phyloP scores from a whole-genome alignment of 92 coral and sea anemone species.

The Diadumene lineata region DNA sequence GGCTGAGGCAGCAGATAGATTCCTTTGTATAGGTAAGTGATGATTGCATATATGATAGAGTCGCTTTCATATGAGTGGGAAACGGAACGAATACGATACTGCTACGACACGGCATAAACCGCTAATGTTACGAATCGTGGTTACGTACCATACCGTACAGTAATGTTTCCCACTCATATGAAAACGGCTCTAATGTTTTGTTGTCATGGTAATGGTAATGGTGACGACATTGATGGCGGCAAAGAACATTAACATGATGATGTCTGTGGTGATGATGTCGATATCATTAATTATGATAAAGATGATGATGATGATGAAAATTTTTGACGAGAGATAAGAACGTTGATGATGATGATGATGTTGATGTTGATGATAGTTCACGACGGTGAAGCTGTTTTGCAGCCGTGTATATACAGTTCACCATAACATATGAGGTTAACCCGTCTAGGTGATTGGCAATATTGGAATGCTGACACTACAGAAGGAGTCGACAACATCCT shows the following conservation, averaged over 20 bases:
- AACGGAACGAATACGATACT: too few species aligned
- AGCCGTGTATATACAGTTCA: too few species aligned
- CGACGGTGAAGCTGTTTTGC: background rate
- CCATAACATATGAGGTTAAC: too few species aligned
- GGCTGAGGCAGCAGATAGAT: conserved; percentile 37
- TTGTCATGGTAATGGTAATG: too few species aligned
- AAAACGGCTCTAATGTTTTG: too few species aligned
- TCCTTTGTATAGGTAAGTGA: conserved; percentile 22
- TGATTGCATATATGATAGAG: too few species aligned
- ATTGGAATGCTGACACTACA: conserved; percentile 40
- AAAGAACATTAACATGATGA: background rate
- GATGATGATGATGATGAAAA: background rate
- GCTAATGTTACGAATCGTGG: too few species aligned
- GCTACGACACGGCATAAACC: too few species aligned
- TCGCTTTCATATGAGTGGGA: too few species aligned
- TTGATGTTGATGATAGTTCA: background rate
- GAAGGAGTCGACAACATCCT: conserved; percentile 35
- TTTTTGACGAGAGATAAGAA: background rate
- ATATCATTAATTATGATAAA: background rate
- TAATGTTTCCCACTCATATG: too few species aligned
- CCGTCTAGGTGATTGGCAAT: conserved; percentile 9
- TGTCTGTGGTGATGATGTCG: background rate
- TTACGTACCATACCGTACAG: too few species aligned
- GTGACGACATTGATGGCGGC: background rate
- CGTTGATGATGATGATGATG: background rate